Evolutionary conservation across 2,888 invertebrate genomes (phyloP), one percentile per base, ranked within the genome.

Genomic region (Apamea monoglypha): DNA sequence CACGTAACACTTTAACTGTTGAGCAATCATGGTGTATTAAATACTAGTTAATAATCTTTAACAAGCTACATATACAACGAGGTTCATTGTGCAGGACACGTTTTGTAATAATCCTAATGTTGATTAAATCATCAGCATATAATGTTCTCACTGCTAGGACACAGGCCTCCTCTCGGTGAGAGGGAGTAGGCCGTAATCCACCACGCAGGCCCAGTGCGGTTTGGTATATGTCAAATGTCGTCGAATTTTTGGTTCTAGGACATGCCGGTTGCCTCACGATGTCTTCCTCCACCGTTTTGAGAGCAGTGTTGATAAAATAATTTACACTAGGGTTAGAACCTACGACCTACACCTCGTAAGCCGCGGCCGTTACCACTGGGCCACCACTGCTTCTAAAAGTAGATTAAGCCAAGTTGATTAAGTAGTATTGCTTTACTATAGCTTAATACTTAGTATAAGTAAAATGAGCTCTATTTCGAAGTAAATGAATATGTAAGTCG

Each of bases 1-100:
- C 70, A 80, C 74, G 50, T 63, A 74, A 74, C 74, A 75, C 75
- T 80, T 76, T 68, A 71, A 63, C 69, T 81, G 69, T 78, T 68
- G 36, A 56, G 40, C 78, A 86, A 79, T 80, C 69, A 78, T 73
- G 68, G n/a, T 47, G 64, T 72, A 21, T 67, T 74, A 74, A 78
- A 40, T 70, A 81, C 70, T 74, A 78, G 32, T 81, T 76, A 76
- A 73, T 77, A 50, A 70, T 56, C 29, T 66, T 74, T 68, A 66
- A 77, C 59, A 18, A 61, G 66, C 59, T 77, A n/a, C n/a, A n/a
- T n/a, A 69, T 68, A 68, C 72, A 59, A 73, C 66, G 63, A 36
- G 61, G 68, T 70, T 32, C 50, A 68, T 64, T 61, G 44, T 69
- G 21, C 44, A 67, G 40, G 61, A 74, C 56, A 63, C 47, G n/a